Evolutionary conservation across 2,888 invertebrate genomes (phyloP), one percentile per base, ranked within the genome.

Genomic region (Nowickia ferox): DNA sequence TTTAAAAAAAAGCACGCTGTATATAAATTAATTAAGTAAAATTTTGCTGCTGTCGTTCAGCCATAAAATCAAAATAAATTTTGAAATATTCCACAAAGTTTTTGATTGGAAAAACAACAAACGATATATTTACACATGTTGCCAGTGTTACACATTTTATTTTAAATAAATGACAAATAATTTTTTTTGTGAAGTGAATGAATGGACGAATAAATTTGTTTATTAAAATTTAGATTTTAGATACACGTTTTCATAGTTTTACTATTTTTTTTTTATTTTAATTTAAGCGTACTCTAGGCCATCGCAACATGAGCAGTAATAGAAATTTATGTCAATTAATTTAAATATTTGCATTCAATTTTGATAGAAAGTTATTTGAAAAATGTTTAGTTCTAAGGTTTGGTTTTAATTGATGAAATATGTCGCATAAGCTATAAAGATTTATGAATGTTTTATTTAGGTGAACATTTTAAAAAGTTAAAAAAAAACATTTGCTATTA

Each of bases 301-400:
- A 0, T 61, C 13, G n/a, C 17, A 44, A 46, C 40, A n/a, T 57
- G n/a, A 57, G 9, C 6, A 78, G 68, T 69, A 69, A 84, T 68
- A 75, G 48, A n/a, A 69, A 84, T 84, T 79, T 69, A 65, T 84
- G 57, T 57, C 74, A 79, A 75, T 65, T 71, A 61, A 57, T 15
- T 63, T 71, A 30, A 30, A 30, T 72, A 65, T 68, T 42, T 17
- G 9, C 22, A 4, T 44, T 51, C 1, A 68, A 57, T 75, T 81
- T 61, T 68, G 75, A 75, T 75, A 61, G 68, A 59, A 59, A 81
- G 51, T 74, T 74, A 81, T 81, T 75, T 81, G 66, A 22, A 71
- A 71, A 69, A 61, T 30, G 19, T 72, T 13, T 42, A 17, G 19
- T 63, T 74, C 30, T 53, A 2, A 19, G 10, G 6, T 48, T n/a